phyloP scores from a whole-genome alignment of 92 coral and sea anemone species.

The Meandrina meandrites region DNA sequence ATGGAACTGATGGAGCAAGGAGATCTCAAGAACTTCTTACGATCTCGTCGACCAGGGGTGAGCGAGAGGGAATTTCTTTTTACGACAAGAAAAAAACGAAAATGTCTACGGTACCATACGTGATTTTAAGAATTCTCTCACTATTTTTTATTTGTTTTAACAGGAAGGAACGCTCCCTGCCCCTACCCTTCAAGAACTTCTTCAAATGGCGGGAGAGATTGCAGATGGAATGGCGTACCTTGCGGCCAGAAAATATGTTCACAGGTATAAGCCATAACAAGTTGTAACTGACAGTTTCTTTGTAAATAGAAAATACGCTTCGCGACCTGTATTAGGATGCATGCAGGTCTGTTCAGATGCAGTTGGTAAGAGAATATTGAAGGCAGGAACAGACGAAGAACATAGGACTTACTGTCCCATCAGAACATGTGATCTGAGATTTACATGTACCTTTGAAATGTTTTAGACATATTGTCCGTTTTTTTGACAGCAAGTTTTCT shows the following conservation, averaged over 20 bases:
- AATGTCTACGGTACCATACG: background rate
- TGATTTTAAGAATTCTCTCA: background rate
- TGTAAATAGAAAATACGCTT: background rate
- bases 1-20: conserved; percentile 99
- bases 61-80: conserved; percentile 6
- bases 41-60: conserved; percentile 93
- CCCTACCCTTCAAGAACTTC: conserved; percentile 83
- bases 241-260: conserved; percentile 94
- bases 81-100: background rate
- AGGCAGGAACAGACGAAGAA: background rate
- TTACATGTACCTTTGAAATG: too few species aligned
- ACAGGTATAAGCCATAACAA: conserved; percentile 68
- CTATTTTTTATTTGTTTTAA: background rate
- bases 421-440: too few species aligned
- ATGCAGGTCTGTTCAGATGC: too few species aligned
- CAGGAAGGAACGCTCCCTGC: conserved; percentile 88
- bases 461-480: background rate
- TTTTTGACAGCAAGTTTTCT: background rate
- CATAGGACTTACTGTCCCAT: background rate
- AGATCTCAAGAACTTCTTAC: conserved; percentile 91
- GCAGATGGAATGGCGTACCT: conserved; percentile 99
- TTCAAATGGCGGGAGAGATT: conserved; percentile 97
- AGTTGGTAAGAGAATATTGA: too few species aligned
- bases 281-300: background rate
- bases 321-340: too few species aligned